Evolutionary conservation across 30 jellyfish, hydroid and myxozoan species (phyloP).

Genomic region (Calvadosia cruxmelitensis): DNA sequence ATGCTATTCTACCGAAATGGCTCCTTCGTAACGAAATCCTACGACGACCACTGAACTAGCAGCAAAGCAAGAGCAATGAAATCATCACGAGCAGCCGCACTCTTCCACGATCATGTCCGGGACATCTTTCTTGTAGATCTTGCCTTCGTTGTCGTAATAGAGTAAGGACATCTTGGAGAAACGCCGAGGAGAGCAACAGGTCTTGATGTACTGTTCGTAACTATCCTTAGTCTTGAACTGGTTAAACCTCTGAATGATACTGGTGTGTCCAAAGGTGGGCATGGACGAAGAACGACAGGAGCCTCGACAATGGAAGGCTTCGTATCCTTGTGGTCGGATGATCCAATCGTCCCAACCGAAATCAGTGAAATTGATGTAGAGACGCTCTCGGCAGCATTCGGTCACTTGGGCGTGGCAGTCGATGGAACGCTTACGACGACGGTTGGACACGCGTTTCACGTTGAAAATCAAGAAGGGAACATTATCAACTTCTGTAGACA

Average conservation of each 20-base stretch:
- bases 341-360: conserved; percentile 76
- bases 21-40: too few species aligned
- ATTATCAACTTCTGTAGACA: conserved; percentile 36
- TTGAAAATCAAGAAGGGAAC: conserved; percentile 47
- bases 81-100: conserved; percentile 46
- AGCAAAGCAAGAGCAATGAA: too few species aligned
- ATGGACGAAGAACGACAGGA: conserved; percentile 34
- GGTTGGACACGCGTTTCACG: conserved; percentile 17
- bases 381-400: conserved; percentile 54
- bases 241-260: conserved; percentile 30
- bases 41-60: too few species aligned
- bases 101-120: conserved; percentile 55
- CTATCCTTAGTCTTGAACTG: neutral
- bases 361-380: conserved; percentile 45
- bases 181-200: conserved; percentile 64
- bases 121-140: conserved; percentile 27
- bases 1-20: too few species aligned
- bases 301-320: conserved; percentile 54
- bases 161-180: conserved; percentile 29
- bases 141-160: conserved; percentile 28
- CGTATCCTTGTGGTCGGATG: conserved; percentile 48
- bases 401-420: conserved; percentile 29
- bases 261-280: conserved; percentile 52
- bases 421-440: conserved; percentile 32
- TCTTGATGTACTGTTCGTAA: conserved; percentile 1